Base-by-base conservation (phyloP, 2,888 invertebrate genomes). In the Masnerella sp. region DNA sequence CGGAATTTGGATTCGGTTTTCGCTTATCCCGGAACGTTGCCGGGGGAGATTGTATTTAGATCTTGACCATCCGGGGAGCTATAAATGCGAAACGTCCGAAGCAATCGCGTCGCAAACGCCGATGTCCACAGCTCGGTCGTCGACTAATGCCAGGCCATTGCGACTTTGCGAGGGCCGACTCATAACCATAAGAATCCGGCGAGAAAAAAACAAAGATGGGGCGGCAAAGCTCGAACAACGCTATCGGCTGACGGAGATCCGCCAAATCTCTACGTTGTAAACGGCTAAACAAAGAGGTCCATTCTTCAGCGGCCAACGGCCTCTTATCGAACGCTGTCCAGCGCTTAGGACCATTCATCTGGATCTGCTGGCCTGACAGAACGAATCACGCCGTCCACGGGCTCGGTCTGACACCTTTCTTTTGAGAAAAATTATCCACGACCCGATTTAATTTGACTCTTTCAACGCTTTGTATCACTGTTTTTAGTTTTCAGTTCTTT, bases 221-320 rank as follows among this genome's bases (percentile, higher is more conserved):
- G 74, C 76, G 81, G 75, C 42, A 42, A 56, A 64, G 67, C 64
- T 73, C 74, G 72, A 58, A 64, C 62, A 58, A 40, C 71, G 64
- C 81, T 84, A 82, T 83, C 84, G 83, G 79, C 77, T 80, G 83
- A 83, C 83, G 84, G 80, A 87, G 84, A 86, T 86, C 86, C 85
- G 81, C 84, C 81, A 85, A 87, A 87, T 87, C 87, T 86, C 86
- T 85, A 84, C 83, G 83, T 85, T 84, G 83, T 87, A 87, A 87
- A 87, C 87, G 87, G 86, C 87, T 87, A 87, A 87, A 87, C 87
- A 87, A 87, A 87, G 86, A 86, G 84, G 83, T 86, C 83, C 80
- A 86, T 87, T 86, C 86, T 87, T 86, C 81, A 83, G 79, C 78
- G 70, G 64, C 65, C 61, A 51, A 72, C 59, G 45, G 54, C 67